Base-by-base conservation (phyloP, 1,140 invertebrate species). In the Cephus cinctus region DNA sequence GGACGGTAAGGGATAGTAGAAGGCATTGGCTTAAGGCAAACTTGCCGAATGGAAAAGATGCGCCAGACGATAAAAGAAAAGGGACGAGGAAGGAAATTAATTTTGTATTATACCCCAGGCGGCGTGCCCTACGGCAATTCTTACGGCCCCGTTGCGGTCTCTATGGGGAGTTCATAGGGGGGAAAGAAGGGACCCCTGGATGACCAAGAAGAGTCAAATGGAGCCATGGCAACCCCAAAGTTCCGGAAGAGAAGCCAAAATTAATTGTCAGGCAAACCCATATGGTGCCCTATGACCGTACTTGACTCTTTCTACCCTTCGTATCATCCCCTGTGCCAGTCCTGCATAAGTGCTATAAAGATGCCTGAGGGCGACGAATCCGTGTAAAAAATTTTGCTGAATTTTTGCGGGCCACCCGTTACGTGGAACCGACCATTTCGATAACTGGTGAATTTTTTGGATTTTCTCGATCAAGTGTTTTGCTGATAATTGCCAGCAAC, bases 91-190 rank as follows among this genome's bases (percentile, higher is more conserved):
- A 60, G 58, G 58, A 60, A 60, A 60, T 60, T 60, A 60, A 60
- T 60, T 60, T 60, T 60, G 52, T 52, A 60, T 60, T 60, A 60
- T 60, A 57, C 55, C 49, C 47, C 49, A 54, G 51, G 45, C 42
- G 42, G 45, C 42, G 42, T 53, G 47, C 49, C 52, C 41, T 41
- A 34, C 21, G 56, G 56, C 52, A 44, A 48, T 55, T 52, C 40
- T 45, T 40, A 18, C 38, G 42, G 49, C 41, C 39, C 30, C 34
- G 34, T 50, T 19, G 15, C 49, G 19, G 35, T 40, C 40, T 21
- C 36, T 41, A 50, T 39, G 30, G 41, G n/a, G 15, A 40, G 12
- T 18, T 25, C 25, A 43, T 8, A 9, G 12, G 15, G 35, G 18
- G 23, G 22, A 49, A 34, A 43, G 32, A 20, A 19, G 25, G 34